Evolutionary conservation across 2,113 vertebrate species (phyloP), one percentile per base, ranked within the genome.

Genomic region (Oostethus manadensis): DNA sequence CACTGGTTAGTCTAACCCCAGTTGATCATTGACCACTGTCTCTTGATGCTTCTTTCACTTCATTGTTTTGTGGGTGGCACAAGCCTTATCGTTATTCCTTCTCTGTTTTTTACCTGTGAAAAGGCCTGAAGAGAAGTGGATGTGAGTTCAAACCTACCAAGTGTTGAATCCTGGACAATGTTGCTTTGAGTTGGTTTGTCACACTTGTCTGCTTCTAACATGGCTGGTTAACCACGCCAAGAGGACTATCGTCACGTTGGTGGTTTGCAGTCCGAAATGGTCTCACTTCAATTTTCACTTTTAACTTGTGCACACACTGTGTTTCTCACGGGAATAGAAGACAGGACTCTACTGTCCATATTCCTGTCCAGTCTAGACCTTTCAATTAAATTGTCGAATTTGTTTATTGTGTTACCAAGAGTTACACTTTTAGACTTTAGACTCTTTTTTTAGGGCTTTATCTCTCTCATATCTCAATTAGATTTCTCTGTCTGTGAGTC

Each of bases 21-120:
- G 79, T 74, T 63, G 69, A 88, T 78, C 64, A 80, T 79, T 85
- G 66, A 83, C 78, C 66, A 60, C 33, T 5, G 49, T 55, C 62
- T 70, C 23, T 74, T 76, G 68, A 22, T 74, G 49, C 51, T 44
- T 56, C 33, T 45, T 70, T 47, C 59, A 66, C 40, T 49, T 57
- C 70, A 73, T 83, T 81, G 78, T 78, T 54, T 58, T 6, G 23
- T 50, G 51, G 22, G 26, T 14, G 42, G 54, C 29, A 38, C 10
- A 60, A 62, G 51, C 61, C 62, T 22, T n/a, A 21, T 70, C 54
- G 60, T 33, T 64, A 42, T 77, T 56, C n/a, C n/a, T 15, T 70
- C 77, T 80, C 51, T 63, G 67, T 40, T 67, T 54, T 61, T 70
- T 64, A 58, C 3, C n/a, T 18, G 8, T 77, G 62, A 72, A 79